Conservation (phyloP, 2,797 vertebrate genomes). For the Kryptolebias ocellatus region DNA sequence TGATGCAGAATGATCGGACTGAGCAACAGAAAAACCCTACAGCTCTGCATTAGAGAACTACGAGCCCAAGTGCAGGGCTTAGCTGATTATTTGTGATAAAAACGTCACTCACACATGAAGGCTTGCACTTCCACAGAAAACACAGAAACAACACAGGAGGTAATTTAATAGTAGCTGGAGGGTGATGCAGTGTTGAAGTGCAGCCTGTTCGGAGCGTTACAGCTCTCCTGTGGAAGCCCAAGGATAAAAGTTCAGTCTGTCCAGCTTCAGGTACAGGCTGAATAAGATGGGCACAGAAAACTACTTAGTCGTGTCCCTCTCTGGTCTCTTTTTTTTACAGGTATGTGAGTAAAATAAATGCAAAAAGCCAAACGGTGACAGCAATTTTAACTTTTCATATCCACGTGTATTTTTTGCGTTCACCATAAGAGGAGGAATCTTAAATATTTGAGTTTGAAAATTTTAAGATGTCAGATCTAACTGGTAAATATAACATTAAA, state of each 20-base stretch:
- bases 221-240: constrained; percentile 26
- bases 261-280: constrained; percentile 52
- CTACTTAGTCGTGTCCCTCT: constrained; percentile 52
- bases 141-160: not conserved
- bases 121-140: constrained; percentile 11
- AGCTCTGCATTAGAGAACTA: no score
- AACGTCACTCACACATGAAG: not conserved
- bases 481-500: not conserved
- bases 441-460: not conserved
- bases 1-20: not conserved
- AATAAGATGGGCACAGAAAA: constrained; percentile 69
- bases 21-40: not conserved
- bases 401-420: constrained; percentile 2
- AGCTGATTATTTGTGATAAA: constrained; percentile 7
- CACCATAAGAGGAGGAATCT: not conserved
- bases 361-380: not conserved
- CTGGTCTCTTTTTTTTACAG: constrained; percentile 25
- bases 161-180: constrained; percentile 15
- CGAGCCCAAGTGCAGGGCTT: not conserved
- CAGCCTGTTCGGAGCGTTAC: constrained; percentile 44
- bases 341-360: constrained; percentile 32
- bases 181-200: constrained; percentile 53
- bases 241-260: constrained; percentile 44
- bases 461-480: not conserved
- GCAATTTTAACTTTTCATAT: not conserved